Conservation (phyloP, 92 coral and sea anemone species). For the Bergia puertoricense region DNA sequence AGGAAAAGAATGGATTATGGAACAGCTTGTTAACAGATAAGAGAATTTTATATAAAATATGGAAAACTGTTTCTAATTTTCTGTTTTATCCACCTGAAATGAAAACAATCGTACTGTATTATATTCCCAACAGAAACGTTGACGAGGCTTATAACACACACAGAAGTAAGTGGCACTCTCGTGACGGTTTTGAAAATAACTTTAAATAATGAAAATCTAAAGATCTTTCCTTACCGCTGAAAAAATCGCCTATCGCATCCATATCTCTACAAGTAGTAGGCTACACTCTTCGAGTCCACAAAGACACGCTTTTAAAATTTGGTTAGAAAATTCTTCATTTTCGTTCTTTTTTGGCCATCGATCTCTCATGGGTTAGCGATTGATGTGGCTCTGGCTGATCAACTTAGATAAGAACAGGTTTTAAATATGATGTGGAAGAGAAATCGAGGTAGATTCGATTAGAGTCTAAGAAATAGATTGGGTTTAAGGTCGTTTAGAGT, state of each 20-base stretch:
- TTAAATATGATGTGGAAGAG: constrained; percentile 37
- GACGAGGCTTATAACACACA: not conserved
- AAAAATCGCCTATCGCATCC: not conserved
- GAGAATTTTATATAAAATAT: not conserved
- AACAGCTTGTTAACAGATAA: constrained; percentile 16
- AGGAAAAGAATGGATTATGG: constrained; percentile 20
- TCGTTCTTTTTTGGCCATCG: not conserved
- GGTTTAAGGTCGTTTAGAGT: constrained; percentile 72
- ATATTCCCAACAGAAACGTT: not conserved
- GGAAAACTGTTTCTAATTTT: not conserved
- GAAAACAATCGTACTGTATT: not conserved
- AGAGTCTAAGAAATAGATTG: constrained; percentile 64
- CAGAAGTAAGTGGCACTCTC: not conserved
- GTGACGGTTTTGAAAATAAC: not conserved
- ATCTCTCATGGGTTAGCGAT: constrained; percentile 1
- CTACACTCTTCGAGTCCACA: not conserved
- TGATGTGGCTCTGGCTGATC: constrained; percentile 18
- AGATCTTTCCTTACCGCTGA: not conserved
- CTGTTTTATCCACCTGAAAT: no score
- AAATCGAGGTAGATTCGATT: constrained; percentile 48
- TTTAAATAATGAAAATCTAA: not conserved
- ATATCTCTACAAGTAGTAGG: not conserved
- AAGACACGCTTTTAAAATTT: not conserved
- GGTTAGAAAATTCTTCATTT: not conserved
- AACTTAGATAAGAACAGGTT: constrained; percentile 31